phyloP scores from a whole-genome alignment of 2,113 vertebrate species.

The Orientallactaga bullata region DNA sequence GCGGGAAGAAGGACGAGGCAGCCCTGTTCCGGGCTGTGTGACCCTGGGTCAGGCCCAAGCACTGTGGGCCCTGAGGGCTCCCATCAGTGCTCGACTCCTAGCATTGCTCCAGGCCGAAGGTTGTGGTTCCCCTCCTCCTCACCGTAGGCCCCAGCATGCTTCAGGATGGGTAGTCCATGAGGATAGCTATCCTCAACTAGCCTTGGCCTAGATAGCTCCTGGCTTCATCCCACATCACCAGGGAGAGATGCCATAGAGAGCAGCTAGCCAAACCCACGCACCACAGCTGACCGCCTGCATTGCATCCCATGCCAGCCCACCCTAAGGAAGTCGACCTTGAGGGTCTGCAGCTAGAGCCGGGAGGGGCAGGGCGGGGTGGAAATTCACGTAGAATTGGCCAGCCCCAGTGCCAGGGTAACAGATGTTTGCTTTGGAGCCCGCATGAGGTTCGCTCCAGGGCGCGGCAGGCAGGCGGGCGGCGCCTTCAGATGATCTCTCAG shows the following conservation, averaged over 20 bases:
- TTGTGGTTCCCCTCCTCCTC: neutral
- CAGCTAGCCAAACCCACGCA: neutral
- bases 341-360: neutral
- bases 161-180: neutral
- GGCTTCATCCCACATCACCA: neutral
- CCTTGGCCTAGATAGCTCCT: neutral
- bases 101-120: neutral
- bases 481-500: slow-evolving; percentile 78
- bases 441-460: slow-evolving; percentile 65
- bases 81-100: neutral
- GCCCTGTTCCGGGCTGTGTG: neutral
- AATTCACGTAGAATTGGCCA: slow-evolving; percentile 49
- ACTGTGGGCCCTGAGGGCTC: neutral
- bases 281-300: neutral
- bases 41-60: neutral
- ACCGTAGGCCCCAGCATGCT: neutral
- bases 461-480: slow-evolving; percentile 75
- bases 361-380: neutral
- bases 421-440: slow-evolving; percentile 70
- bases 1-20: neutral
- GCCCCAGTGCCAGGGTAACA: slow-evolving; percentile 47
- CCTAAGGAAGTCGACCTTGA: neutral
- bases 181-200: neutral
- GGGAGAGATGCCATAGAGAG: neutral
- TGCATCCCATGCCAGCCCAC: neutral